Evolutionary conservation across 2,113 vertebrate genomes (phyloP), one percentile per base, ranked within the genome.

Genomic region (Elaphurus davidianus): DNA sequence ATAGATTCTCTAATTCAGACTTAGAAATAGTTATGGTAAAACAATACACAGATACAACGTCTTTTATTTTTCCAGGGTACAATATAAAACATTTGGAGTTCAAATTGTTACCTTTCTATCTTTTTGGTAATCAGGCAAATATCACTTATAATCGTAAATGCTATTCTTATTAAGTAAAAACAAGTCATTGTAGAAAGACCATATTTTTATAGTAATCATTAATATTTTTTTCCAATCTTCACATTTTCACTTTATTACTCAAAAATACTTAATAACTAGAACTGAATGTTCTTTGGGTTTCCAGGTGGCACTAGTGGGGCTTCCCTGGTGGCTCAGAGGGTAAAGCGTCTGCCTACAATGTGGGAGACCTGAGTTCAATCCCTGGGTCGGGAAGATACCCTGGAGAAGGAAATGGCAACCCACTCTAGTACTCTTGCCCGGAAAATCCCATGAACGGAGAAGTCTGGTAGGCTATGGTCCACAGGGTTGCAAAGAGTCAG

Each of bases 81-180:
- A 25, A 71, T 90, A n/a, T 40, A 47, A 94, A 64, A 19, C 7
- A 47, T 79, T 79, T 92, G 19, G 10, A 71, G 43, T 81, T 79
- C 5, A 45, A 90, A 55, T 74, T 40, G 14, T 86, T 92, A 71
- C 23, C 19, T n/a, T 89, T 83, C 60, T 76, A 5, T 57, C 64
- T 78, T 91, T 91, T 76, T 59, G 74, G 55, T 84, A 78, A n/a
- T 54, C 47, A 91, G 19, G 47, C 7, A 87, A 92, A 21, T 93
- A 91, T 52, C 27, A 67, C 47, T 81, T 64, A n/a, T 59, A 94
- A 23, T 43, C 9, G 47, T 88, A 91, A 78, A 19, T 60, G 43
- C 28, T 91, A 62, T n/a, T 94, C 62, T 50, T 92, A 78, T 95
- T 78, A 87, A 62, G 10, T 91, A 91, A 87, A 91, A 94, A 91